These are phyloP conservation scores for Lepidotrigona ventralis DNA, from an alignment of 1,140 invertebrate genomes.

Conservation along the genomic window DNA sequence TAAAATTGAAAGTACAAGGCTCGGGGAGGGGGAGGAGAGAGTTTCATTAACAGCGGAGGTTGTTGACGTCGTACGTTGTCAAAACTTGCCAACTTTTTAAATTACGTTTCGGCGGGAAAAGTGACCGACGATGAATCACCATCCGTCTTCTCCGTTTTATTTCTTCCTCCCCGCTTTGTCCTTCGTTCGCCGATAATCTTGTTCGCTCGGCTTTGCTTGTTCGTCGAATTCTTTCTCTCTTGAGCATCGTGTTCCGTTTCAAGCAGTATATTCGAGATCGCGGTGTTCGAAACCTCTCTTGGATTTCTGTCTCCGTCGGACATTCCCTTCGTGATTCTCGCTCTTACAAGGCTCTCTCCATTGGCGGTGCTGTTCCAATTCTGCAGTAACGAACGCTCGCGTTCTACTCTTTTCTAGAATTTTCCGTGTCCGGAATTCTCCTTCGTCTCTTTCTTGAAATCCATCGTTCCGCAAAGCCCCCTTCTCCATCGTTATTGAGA, in stretches of 20 bases:
- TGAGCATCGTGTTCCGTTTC: too few species aligned
- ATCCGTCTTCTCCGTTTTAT: background rate
- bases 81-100: constrained; percentile 76
- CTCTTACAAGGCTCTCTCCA: background rate
- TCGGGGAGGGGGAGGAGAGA: constrained; percentile 60
- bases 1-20: constrained; percentile 76
- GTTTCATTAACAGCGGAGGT: constrained; percentile 77
- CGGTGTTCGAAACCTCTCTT: background rate
- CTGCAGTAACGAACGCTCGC: background rate
- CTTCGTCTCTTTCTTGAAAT: background rate
- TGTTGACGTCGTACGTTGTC: constrained; percentile 46
- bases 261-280: too few species aligned
- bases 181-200: background rate
- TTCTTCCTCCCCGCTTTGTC: background rate
- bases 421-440: background rate
- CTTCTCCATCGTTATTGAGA: too few species aligned
- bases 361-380: too few species aligned
- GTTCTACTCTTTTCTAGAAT: background rate
- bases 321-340: background rate
- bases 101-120: constrained; percentile 75
- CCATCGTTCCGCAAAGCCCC: background rate
- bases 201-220: background rate
- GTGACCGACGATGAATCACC: constrained; percentile 18
- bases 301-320: background rate
- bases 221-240: background rate